These are phyloP conservation scores for Xylocampa areola DNA, from an alignment of 2,888 invertebrate species.

Conservation along the genomic window DNA sequence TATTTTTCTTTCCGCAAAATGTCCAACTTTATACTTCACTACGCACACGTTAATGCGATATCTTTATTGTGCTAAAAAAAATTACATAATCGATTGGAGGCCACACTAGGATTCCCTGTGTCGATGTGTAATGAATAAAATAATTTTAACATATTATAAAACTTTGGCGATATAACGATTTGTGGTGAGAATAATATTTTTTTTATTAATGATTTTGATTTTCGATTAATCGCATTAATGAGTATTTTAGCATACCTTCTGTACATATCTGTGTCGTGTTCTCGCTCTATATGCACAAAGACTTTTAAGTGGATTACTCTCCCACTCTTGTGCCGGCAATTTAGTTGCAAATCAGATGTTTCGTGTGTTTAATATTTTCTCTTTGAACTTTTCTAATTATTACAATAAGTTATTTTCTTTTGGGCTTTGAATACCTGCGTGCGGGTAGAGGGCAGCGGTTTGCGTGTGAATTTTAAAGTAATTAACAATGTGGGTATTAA, in stretches of 20 bases:
- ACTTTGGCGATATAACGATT: no score
- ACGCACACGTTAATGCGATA: no score
- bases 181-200: no score
- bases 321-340: conserved; percentile 25
- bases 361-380: conserved; percentile 13
- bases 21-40: no score
- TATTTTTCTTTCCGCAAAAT: no score
- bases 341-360: conserved; percentile 50
- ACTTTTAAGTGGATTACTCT: conserved; percentile 43
- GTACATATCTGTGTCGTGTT: background rate
- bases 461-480: background rate
- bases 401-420: conserved; percentile 7
- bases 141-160: no score
- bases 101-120: no score
- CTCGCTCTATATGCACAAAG: conserved; percentile 35
- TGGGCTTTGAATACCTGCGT: background rate
- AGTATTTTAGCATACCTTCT: conserved; percentile 22
- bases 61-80: no score
- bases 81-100: no score
- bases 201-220: no score
- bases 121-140: no score
- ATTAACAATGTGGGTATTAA: background rate
- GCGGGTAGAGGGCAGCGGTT: background rate
- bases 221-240: no score
- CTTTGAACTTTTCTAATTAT: conserved; percentile 8